Percentiles rank a stretch among this genome's conserved stretches.
phyloP scores from a whole-genome alignment of 2,888 invertebrate species.

The Sipha maydis region DNA sequence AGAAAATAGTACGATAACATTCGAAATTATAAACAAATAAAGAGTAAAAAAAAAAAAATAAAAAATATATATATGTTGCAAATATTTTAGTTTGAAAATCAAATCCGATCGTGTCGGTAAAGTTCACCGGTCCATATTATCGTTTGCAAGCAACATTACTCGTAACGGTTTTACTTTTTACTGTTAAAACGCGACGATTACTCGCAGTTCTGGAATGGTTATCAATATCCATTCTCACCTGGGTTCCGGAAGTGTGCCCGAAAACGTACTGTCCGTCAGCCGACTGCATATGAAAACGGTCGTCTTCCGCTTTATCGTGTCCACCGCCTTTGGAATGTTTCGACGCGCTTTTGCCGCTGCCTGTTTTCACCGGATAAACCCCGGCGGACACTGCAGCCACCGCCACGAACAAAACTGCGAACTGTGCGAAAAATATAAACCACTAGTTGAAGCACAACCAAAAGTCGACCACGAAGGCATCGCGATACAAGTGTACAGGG shows the following conservation, averaged over 20 bases:
- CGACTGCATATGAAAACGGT: slow-evolving; percentile 50
- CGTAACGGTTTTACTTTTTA: no score
- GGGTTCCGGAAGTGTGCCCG: slow-evolving; percentile 11
- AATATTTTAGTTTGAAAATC: no score
- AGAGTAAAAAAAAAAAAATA: no score
- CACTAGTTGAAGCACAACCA: no score
- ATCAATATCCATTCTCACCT: background rate
- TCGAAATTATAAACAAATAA: no score
- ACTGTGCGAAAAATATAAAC: background rate
- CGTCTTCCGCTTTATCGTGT: background rate
- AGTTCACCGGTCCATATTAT: no score
- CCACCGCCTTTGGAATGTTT: background rate
- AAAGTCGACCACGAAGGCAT: no score
- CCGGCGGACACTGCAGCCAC: slow-evolving; percentile 62
- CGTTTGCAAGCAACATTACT: no score
- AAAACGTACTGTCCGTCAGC: slow-evolving; percentile 50
- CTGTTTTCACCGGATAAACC: slow-evolving; percentile 17
- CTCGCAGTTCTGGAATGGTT: background rate
- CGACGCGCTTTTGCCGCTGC: slow-evolving; percentile 8
- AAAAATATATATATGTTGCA: no score
- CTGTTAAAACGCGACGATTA: background rate
- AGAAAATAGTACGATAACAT: no score
- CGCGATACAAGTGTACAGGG: no score
- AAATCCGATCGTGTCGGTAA: no score
- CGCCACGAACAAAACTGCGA: slow-evolving; percentile 17